These are phyloP conservation scores for Cephus spinipes DNA, from an alignment of 2,888 invertebrate species.

Conservation along the genomic window DNA sequence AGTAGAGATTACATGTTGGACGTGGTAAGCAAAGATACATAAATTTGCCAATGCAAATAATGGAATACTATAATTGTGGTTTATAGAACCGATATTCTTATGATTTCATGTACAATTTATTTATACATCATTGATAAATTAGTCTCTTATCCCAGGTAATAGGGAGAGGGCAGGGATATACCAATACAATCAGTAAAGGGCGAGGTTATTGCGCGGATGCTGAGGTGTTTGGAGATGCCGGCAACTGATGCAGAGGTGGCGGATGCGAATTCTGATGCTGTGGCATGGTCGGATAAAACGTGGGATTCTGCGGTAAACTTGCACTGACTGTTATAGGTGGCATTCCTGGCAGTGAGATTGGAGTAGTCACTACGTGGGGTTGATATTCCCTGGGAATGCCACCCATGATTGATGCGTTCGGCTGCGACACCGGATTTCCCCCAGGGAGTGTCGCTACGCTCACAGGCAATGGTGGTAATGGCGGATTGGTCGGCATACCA, in stretches of 20 bases:
- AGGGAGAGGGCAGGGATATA: neutral
- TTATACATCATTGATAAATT: neutral
- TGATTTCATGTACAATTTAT: constrained; percentile 6
- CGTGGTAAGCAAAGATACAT: neutral
- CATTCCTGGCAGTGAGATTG: constrained; percentile 81
- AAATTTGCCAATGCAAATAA: neutral
- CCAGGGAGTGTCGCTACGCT: constrained; percentile 16
- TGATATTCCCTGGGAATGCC: constrained; percentile 52
- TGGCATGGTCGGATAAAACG: constrained; percentile 50
- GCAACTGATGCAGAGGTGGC: constrained; percentile 28
- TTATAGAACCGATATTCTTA: neutral
- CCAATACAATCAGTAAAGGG: neutral
- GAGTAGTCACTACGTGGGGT: constrained; percentile 71
- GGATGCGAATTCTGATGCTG: constrained; percentile 34
- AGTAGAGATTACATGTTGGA: neutral
- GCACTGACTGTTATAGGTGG: constrained; percentile 84
- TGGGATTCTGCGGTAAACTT: constrained; percentile 71
- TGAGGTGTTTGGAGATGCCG: constrained; percentile 38
- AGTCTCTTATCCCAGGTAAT: neutral
- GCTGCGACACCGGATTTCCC: constrained; percentile 37
- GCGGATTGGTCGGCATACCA: constrained; percentile 57
- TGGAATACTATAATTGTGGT: neutral
- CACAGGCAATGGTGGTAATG: constrained; percentile 39
- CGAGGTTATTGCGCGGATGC: constrained; percentile 47
- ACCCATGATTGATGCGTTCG: constrained; percentile 44